Evolutionary conservation across 2,888 invertebrate genomes (phyloP).

Genomic region (Drosophila nr. medialis): DNA sequence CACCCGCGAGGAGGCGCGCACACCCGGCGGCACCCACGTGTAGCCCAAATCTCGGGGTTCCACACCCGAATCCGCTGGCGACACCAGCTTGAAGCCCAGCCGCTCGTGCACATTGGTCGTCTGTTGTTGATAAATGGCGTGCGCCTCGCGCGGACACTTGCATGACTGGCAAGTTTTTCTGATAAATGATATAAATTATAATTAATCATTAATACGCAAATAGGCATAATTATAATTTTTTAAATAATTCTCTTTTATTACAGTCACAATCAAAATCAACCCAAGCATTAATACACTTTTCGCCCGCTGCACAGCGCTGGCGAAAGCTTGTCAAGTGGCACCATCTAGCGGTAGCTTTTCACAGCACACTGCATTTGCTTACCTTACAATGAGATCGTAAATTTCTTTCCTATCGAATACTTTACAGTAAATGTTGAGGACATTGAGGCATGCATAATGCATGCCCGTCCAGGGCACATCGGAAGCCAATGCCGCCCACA

Average conservation of each 20-base stretch:
- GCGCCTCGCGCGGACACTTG: slow-evolving; percentile 95
- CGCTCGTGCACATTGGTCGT: slow-evolving; percentile 91
- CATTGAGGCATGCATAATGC: slow-evolving; percentile 92
- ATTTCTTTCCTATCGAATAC: slow-evolving; percentile 93
- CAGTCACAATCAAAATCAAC: not conserved
- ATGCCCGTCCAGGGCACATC: slow-evolving; percentile 92
- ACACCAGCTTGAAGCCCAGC: slow-evolving; percentile 87
- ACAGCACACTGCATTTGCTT: slow-evolving; percentile 65
- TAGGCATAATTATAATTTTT: not conserved
- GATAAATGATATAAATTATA: slow-evolving; percentile 73
- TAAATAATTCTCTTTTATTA: not conserved
- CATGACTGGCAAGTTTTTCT: slow-evolving; percentile 97
- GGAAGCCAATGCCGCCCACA: slow-evolving; percentile 86
- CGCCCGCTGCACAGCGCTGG: slow-evolving; percentile 25
- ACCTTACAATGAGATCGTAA: slow-evolving; percentile 92
- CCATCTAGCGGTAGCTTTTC: slow-evolving; percentile 62
- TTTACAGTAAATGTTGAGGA: slow-evolving; percentile 94
- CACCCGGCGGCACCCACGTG: slow-evolving; percentile 88
- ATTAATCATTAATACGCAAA: not conserved
- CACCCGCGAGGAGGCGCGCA: slow-evolving; percentile 83
- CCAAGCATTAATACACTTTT: slow-evolving; percentile 4
- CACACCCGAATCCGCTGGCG: slow-evolving; percentile 86
- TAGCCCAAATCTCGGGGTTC: slow-evolving; percentile 89
- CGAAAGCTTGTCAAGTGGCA: slow-evolving; percentile 40
- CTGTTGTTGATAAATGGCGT: slow-evolving; percentile 95